A percentile compares a stretch with the other conserved stretches of the same genome.
Evolutionary conservation across 1,140 invertebrate species (phyloP).

Genomic region (Bombus affinis): DNA sequence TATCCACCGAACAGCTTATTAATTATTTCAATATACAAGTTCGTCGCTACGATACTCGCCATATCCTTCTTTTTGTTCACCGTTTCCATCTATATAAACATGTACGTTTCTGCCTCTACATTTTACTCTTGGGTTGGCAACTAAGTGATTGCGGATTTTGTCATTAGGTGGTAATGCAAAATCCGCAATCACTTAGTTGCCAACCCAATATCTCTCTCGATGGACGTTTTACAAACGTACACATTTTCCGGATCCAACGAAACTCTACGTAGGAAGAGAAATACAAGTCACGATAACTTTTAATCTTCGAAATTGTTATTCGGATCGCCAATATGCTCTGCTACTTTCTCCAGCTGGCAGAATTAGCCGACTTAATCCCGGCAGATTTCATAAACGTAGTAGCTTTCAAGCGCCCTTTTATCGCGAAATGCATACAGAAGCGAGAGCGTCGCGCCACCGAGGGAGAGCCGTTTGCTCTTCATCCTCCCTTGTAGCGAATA

Average conservation of each 20-base stretch:
- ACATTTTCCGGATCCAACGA: too few species aligned
- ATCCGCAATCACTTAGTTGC: too few species aligned
- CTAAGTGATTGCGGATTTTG: too few species aligned
- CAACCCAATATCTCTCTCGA: too few species aligned
- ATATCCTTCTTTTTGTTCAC: too few species aligned
- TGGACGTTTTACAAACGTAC: too few species aligned
- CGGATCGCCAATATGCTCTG: background rate
- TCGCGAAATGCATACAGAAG: conserved; percentile 5
- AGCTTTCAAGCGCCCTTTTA: conserved; percentile 22
- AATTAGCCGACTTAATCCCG: conserved; percentile 3
- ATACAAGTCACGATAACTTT: too few species aligned
- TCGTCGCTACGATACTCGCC: background rate
- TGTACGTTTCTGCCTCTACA: too few species aligned
- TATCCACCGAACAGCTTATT: background rate
- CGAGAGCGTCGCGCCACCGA: conserved; percentile 14
- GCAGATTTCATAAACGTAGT: background rate
- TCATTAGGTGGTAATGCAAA: too few species aligned
- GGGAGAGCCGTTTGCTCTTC: conserved; percentile 1
- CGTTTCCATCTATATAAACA: too few species aligned
- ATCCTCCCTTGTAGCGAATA: conserved; percentile 5
- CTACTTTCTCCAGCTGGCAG: background rate
- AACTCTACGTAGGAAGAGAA: too few species aligned
- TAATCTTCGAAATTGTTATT: background rate
- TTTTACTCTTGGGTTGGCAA: too few species aligned
- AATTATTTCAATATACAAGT: conserved; percentile 21